phyloP scores from a whole-genome alignment of 2,888 invertebrate genomes.

The Drepanosiphum platanoidis region DNA sequence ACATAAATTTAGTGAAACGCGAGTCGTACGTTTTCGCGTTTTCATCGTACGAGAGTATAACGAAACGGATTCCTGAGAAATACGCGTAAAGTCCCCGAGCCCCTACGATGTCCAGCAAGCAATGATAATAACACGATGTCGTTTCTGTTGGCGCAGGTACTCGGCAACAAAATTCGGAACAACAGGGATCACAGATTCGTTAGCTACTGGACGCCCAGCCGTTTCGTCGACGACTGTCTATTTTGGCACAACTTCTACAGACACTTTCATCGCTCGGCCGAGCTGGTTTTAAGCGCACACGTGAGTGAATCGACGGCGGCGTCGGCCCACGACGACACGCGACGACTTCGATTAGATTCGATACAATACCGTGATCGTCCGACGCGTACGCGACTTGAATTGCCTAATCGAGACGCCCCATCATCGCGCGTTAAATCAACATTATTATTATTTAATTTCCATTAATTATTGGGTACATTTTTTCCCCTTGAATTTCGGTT shows the following conservation, averaged over 20 bases:
- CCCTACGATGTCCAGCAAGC: no score
- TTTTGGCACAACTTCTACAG: slow-evolving; percentile 87
- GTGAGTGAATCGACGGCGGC: slow-evolving; percentile 68
- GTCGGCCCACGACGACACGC: no score
- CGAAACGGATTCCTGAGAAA: no score
- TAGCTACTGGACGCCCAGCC: slow-evolving; percentile 82
- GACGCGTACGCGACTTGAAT: neutral
- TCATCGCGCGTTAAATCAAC: no score
- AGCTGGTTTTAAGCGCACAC: slow-evolving; percentile 80
- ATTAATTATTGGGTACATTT: no score
- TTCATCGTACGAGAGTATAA: no score
- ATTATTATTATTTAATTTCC: no score
- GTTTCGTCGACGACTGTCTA: slow-evolving; percentile 82
- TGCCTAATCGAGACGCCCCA: neutral
- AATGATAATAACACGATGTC: neutral
- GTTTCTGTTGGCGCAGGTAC: slow-evolving; percentile 18
- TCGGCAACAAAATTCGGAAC: slow-evolving; percentile 32
- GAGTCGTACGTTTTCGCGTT: no score
- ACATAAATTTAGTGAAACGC: no score
- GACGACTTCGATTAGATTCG: no score
- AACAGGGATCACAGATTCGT: slow-evolving; percentile 74
- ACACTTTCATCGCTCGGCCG: slow-evolving; percentile 79
- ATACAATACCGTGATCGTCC: neutral
- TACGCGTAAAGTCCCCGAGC: no score
- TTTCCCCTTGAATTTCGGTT: no score